phyloP scores from a whole-genome alignment of 2,888 invertebrate species.

The Deroplatys truncata region DNA sequence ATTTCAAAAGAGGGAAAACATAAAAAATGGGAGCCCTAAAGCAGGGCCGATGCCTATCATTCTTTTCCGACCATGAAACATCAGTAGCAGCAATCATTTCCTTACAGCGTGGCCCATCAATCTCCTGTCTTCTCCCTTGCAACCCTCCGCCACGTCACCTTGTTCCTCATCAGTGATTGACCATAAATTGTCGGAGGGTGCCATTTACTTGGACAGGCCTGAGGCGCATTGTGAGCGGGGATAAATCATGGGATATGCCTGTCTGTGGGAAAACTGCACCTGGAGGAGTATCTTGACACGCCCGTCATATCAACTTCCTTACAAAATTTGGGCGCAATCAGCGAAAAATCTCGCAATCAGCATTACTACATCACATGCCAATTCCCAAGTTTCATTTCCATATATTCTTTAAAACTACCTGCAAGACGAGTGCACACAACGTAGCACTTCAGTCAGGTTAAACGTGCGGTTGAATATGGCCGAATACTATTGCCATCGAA shows the following conservation, averaged over 20 bases:
- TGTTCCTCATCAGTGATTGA: constrained; percentile 36
- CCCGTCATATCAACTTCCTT: background rate
- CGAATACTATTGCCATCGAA: no score
- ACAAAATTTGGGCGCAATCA: background rate
- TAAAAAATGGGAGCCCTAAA: background rate
- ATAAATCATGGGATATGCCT: constrained; percentile 19
- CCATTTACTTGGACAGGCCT: constrained; percentile 11
- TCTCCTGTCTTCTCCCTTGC: constrained; percentile 4
- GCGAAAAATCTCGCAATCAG: background rate
- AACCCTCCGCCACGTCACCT: constrained; percentile 26
- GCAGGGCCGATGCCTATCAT: constrained; percentile 2
- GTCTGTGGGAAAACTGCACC: background rate
- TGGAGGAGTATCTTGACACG: background rate
- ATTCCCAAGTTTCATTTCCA: no score
- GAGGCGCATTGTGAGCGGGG: constrained; percentile 10
- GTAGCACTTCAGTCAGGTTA: no score
- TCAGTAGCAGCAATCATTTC: constrained; percentile 20
- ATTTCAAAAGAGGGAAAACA: background rate
- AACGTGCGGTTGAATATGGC: no score
- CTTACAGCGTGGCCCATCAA: constrained; percentile 18
- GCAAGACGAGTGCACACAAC: no score
- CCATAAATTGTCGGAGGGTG: constrained; percentile 54
- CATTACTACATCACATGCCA: no score
- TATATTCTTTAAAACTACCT: no score
- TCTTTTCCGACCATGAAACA: constrained; percentile 9